These are phyloP conservation scores for Drosophila anceps DNA, from an alignment of 2,888 invertebrate species.

Conservation along the genomic window DNA sequence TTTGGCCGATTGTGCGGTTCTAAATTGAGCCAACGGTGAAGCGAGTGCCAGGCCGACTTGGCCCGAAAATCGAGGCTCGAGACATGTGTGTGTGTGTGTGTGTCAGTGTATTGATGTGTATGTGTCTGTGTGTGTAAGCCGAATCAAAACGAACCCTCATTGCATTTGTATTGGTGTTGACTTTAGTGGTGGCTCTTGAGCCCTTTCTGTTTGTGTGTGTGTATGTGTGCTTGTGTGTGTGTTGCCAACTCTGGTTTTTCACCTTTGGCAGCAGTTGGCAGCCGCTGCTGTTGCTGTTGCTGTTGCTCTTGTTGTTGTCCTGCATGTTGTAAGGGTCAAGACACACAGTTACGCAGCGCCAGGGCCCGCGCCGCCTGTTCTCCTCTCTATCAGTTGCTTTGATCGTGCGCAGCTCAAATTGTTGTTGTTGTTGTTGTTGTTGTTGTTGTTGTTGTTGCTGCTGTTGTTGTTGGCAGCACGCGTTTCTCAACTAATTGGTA, in stretches of 20 bases:
- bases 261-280: constrained; percentile 82
- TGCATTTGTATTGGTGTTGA: constrained; percentile 64
- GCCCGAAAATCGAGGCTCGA: constrained; percentile 69
- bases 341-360: constrained; percentile 79
- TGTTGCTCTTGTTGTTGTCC: constrained; percentile 53
- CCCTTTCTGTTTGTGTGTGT: constrained; percentile 40
- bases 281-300: constrained; percentile 54
- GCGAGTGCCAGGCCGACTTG: constrained; percentile 68
- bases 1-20: constrained; percentile 82
- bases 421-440: constrained; percentile 41
- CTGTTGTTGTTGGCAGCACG: constrained; percentile 80
- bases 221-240: constrained; percentile 30
- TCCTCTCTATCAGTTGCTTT: constrained; percentile 65
- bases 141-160: constrained; percentile 78
- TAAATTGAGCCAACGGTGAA: constrained; percentile 82
- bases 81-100: not conserved
- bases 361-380: constrained; percentile 27
- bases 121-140: constrained; percentile 55
- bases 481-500: constrained; percentile 84
- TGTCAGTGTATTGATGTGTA: constrained; percentile 26
- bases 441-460: constrained; percentile 40
- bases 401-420: constrained; percentile 65
- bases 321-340: constrained; percentile 79
- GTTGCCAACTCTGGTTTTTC: constrained; percentile 80
- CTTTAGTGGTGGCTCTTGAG: constrained; percentile 68